Evolutionary conservation across 2,888 invertebrate species (phyloP), one percentile per base, ranked within the genome.

Genomic region (Caenorhabditis sinica): DNA sequence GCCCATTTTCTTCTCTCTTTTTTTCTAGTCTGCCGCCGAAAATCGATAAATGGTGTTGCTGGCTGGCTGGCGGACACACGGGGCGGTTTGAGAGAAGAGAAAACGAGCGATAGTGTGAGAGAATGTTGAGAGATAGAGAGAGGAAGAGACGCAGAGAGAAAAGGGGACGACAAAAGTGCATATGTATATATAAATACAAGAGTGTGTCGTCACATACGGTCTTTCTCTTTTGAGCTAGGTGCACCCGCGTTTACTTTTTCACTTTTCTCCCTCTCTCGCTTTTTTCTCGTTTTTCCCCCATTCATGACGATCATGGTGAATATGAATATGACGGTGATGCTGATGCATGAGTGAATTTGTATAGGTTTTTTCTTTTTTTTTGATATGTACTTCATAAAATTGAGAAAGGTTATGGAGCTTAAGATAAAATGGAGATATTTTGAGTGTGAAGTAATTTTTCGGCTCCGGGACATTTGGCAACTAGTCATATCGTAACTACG

Each of bases 1-100:
- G 20, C 69, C 23, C 53, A 20, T 61, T 30, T 25, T 51, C 25
- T 33, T 6, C 53, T 33, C 40, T 40, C 9, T 25, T 15, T 68
- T 68, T 68, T 36, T 33, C 61, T 61, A n/a, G n/a, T n/a, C n/a
- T n/a, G n/a, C n/a, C n/a, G n/a, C 60, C 73, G 73, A 73, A 73
- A 73, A 73, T 73, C 73, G 45, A 73, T 73, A 73, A 51, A 73
- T 23, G 45, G 71, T 60, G 65, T 28, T 45, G 17, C 43, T n/a
- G 61, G 61, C 33, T 49, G 28, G 45, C 58, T 36, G 33, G 75
- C 43, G 30, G 56, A 20, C 58, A 56, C 58, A n/a, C 45, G 58
- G 53, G 56, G 33, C 60, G 58, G 72, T n/a, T n/a, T n/a, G n/a
- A n/a, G 28, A 61, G 43, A 53, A 65, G 61, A 58, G 73, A 40